Evolutionary conservation across 2,797 vertebrate species (phyloP).

Genomic region (Poliocrania exsul): DNA sequence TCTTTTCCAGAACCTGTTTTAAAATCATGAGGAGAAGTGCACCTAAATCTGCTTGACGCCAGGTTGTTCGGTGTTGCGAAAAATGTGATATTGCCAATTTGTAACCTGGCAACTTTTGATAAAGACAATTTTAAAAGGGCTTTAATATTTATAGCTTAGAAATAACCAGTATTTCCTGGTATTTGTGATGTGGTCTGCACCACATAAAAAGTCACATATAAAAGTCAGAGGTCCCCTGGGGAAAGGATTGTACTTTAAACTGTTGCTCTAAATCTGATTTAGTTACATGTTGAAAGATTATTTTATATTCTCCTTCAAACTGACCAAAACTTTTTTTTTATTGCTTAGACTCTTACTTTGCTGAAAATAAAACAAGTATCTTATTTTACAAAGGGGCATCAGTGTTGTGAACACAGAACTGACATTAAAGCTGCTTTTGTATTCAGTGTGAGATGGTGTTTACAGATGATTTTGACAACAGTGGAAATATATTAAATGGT

Average conservation of each 20-base stretch:
- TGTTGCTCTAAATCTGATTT: slow-evolving; percentile 56
- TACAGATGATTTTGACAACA: slow-evolving; percentile 85
- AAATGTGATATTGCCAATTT: slow-evolving; percentile 43
- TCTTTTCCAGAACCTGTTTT: slow-evolving; percentile 28
- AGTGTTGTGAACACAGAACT: slow-evolving; percentile 77
- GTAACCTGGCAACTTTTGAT: slow-evolving; percentile 59
- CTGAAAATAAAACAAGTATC: slow-evolving; percentile 68
- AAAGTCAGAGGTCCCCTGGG: slow-evolving; percentile 53
- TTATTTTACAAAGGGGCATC: slow-evolving; percentile 74
- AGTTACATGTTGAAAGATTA: slow-evolving; percentile 55
- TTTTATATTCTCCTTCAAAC: slow-evolving; percentile 67
- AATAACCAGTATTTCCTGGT: slow-evolving; percentile 44
- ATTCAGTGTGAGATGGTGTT: slow-evolving; percentile 91
- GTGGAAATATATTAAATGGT: slow-evolving; percentile 85
- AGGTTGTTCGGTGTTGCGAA: neutral
- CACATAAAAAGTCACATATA: neutral
- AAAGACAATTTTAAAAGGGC: slow-evolving; percentile 62
- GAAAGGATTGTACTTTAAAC: slow-evolving; percentile 64
- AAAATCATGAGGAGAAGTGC: neutral
- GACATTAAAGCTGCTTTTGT: slow-evolving; percentile 86
- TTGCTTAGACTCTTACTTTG: slow-evolving; percentile 51
- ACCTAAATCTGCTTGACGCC: neutral
- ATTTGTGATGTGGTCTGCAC: slow-evolving; percentile 38
- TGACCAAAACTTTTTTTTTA: slow-evolving; percentile 56
- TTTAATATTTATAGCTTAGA: slow-evolving; percentile 56